Evolutionary conservation across 2,797 vertebrate genomes (phyloP).

Genomic region (Hippocampus kuda): DNA sequence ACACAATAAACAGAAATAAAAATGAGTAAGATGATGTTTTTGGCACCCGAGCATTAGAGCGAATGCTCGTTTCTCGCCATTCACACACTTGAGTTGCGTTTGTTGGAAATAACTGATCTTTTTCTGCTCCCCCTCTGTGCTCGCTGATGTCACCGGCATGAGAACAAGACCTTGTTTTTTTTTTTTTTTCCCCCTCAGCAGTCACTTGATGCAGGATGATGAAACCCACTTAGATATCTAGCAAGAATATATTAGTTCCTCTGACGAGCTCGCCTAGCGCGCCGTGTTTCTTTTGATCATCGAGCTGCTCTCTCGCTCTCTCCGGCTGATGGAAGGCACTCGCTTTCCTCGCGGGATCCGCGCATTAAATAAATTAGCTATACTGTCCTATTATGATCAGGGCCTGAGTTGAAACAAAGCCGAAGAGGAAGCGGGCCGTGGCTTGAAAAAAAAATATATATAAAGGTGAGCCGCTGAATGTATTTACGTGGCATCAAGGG

Average conservation of each 20-base stretch:
- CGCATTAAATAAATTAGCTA: conserved; percentile 46
- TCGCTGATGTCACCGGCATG: conserved; percentile 50
- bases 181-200: conserved; percentile 26
- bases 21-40: background rate
- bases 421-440: conserved; percentile 33
- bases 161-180: conserved; percentile 60
- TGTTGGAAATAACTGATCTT: conserved; percentile 35
- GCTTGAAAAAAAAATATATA: conserved; percentile 50
- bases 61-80: conserved; percentile 16
- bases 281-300: conserved; percentile 58
- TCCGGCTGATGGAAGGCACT: conserved; percentile 40
- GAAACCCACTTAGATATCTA: conserved; percentile 68
- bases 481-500: conserved; percentile 57
- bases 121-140: conserved; percentile 21
- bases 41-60: background rate
- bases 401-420: conserved; percentile 34
- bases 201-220: conserved; percentile 70
- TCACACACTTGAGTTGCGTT: conserved; percentile 23
- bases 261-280: conserved; percentile 54
- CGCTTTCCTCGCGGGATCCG: conserved; percentile 39
- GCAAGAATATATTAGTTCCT: conserved; percentile 64
- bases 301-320: conserved; percentile 17
- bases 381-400: conserved; percentile 32
- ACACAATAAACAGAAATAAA: background rate
- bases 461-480: conserved; percentile 56